Base-by-base conservation (phyloP, 2,888 invertebrate genomes). In the Drosophila glabriapex region DNA sequence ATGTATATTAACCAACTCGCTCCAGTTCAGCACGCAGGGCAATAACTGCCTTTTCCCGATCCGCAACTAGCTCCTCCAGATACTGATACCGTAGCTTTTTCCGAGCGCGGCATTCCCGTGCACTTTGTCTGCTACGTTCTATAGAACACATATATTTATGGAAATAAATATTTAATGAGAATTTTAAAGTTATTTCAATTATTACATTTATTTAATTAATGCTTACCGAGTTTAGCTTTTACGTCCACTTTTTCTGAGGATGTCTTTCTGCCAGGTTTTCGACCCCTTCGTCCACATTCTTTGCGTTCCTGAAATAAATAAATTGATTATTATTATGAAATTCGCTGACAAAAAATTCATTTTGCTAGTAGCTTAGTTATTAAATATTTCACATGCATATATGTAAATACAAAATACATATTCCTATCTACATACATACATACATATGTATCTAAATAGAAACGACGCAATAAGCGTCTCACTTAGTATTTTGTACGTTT, bases 61-160 rank as follows among this genome's bases (percentile, higher is more conserved):
- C 98, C 0, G 97, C 95, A 5, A 99, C 99, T 81, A 99, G 94
- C 94, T 99, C 99, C 93, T 99, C 99, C 80, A 99, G 94, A 93
- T 99, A 99, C 93, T 99, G 99, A 94, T 99, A 99, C 62, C 99
- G 96, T 76, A 99, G 95, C 93, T 99, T 99, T 94, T 99, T 99
- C 62, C 99, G 95, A 55, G 99, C 99, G 81, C 99, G 96, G 93
- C 99, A 99, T 95, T 99, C 99, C 89, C 99, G 95, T 83, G 99
- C 99, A 94, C 98, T 98, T 94, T 99, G 99, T 85, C 99, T 95
- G 94, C 99, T 99, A 76, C 99, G 95, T 94, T 99, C 99, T 97
- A 33, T 39, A 29, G 46, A 10, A 19, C n/a, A 37, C n/a, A 7
- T 9, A 16, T n/a, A 29, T 2, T n/a, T 29, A 33, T 31, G 4